Evolutionary conservation across 2,888 invertebrate species (phyloP).

Genomic region (Diploptera punctata): DNA sequence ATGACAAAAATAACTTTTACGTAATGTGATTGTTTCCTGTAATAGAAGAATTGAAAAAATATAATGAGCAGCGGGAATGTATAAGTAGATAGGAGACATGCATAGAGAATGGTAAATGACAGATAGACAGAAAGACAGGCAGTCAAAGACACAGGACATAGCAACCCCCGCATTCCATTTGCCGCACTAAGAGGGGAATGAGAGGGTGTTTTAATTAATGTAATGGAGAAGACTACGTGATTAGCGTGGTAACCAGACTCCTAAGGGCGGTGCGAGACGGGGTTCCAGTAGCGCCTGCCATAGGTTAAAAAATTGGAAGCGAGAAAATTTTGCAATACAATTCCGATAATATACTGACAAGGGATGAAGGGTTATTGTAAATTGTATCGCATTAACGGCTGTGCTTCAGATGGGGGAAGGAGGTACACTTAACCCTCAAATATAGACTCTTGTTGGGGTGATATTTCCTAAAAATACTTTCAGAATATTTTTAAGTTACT

Average conservation of each 20-base stretch:
- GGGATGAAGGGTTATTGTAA: no score
- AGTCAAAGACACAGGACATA: neutral
- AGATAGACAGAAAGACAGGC: conserved; percentile 14
- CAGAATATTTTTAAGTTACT: no score
- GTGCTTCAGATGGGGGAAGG: no score
- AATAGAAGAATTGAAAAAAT: no score
- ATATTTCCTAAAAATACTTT: no score
- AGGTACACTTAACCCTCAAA: no score
- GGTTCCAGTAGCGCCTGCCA: neutral
- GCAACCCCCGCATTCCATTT: conserved; percentile 24
- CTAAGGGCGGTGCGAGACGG: neutral
- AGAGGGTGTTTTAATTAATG: conserved; percentile 36
- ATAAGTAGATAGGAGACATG: conserved; percentile 12
- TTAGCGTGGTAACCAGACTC: conserved; percentile 34
- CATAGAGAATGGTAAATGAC: conserved; percentile 19
- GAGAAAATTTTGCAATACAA: neutral
- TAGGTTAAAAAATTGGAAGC: neutral
- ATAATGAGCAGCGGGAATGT: no score
- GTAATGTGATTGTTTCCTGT: no score
- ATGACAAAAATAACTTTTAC: no score
- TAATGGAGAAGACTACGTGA: conserved; percentile 38
- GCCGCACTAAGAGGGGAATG: conserved; percentile 12
- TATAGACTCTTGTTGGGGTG: no score
- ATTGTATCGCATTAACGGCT: no score
- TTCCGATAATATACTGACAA: neutral